phyloP scores from a whole-genome alignment of 2,113 vertebrate species.

The Poeciliopsis occidentalis region DNA sequence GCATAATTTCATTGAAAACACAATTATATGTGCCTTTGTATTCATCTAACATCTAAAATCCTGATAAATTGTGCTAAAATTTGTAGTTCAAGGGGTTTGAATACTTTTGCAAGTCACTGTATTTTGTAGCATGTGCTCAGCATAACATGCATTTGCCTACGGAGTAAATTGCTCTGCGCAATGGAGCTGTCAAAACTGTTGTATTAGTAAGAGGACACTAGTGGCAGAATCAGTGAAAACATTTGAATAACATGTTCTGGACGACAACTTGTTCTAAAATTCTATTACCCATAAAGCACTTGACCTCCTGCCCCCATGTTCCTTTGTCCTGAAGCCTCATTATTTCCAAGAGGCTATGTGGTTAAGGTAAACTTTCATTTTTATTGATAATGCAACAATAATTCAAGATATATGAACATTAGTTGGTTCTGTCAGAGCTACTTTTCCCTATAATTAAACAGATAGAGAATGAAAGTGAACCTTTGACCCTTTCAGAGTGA shows the following conservation, averaged over 20 bases:
- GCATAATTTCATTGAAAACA: not conserved
- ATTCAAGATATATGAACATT: conserved; percentile 12
- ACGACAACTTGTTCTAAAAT: conserved; percentile 67
- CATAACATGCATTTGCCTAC: conserved; percentile 41
- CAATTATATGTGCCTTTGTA: not conserved
- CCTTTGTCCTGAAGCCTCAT: conserved; percentile 41
- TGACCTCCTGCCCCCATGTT: conserved; percentile 54
- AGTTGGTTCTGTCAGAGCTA: conserved; percentile 9
- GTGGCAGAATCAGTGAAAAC: conserved; percentile 75
- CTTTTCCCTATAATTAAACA: not conserved
- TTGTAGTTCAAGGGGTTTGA: not conserved
- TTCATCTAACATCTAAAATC: not conserved
- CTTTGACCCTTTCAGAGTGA: not conserved
- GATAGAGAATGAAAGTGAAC: not conserved
- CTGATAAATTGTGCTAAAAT: not conserved
- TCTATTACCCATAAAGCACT: conserved; percentile 58
- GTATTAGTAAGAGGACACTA: conserved; percentile 61
- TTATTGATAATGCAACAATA: conserved; percentile 21
- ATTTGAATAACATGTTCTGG: conserved; percentile 63
- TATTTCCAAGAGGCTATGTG: conserved; percentile 33
- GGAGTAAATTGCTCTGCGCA: conserved; percentile 77
- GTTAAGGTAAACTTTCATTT: conserved; percentile 46
- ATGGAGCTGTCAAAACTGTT: conserved; percentile 75
- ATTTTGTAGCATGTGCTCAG: conserved; percentile 22
- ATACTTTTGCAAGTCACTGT: not conserved